Evolutionary conservation across 2,113 vertebrate genomes (phyloP).

Genomic region (Melanerpes aurifrons): DNA sequence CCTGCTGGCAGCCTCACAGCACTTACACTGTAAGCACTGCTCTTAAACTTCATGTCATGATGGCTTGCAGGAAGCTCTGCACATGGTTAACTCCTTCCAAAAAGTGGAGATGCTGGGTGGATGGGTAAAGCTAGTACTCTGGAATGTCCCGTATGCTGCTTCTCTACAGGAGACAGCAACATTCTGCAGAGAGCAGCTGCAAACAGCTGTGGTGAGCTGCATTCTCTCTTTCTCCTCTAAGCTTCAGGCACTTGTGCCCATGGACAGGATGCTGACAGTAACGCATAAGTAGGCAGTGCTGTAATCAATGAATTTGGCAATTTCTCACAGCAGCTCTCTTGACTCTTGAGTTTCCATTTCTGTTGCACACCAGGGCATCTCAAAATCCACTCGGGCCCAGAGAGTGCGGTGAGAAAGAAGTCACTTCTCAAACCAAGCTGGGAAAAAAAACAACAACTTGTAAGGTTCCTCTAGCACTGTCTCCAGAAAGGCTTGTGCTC

Average conservation of each 20-base stretch:
- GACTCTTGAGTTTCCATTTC: neutral
- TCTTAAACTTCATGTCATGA: neutral
- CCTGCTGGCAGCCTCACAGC: neutral
- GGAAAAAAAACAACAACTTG: neutral
- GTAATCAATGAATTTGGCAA: neutral
- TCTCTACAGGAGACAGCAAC: neutral
- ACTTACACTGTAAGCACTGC: neutral
- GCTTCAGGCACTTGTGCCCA: neutral
- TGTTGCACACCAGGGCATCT: neutral
- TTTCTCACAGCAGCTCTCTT: neutral
- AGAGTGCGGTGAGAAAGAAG: neutral
- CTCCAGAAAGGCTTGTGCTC: neutral
- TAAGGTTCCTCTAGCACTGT: neutral
- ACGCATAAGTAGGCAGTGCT: neutral
- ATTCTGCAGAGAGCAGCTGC: neutral
- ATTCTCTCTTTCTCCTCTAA: neutral
- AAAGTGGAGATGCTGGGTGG: neutral
- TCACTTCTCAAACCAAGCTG: neutral
- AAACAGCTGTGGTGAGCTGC: neutral
- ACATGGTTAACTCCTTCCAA: neutral
- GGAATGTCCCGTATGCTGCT: neutral
- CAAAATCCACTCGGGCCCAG: accelerated
- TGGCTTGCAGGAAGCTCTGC: neutral
- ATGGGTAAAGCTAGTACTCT: neutral
- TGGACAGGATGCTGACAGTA: neutral